Percentiles rank a stretch among this genome's conserved stretches.
phyloP scores from a whole-genome alignment of 2,888 invertebrate species.

The Drosophila silvestris region DNA sequence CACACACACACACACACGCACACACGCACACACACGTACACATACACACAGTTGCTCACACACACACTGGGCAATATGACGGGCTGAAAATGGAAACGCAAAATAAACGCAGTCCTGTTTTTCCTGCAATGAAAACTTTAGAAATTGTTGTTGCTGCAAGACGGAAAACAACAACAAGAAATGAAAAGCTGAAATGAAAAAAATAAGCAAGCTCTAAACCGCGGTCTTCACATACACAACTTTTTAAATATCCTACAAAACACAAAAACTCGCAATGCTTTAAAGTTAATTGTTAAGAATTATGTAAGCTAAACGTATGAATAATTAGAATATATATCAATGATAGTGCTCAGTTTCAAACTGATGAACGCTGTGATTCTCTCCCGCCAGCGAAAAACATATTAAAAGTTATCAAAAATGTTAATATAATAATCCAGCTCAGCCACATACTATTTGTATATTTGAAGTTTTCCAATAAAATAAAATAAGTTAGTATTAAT shows the following conservation, averaged over 20 bases:
- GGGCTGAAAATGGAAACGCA: conserved; percentile 51
- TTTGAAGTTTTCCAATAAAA: not conserved
- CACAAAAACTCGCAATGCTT: not conserved
- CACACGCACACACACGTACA: conserved; percentile 10
- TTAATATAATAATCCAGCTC: not conserved
- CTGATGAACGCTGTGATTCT: not conserved
- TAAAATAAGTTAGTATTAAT: not conserved
- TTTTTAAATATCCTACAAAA: conserved; percentile 31
- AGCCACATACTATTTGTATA: accelerated
- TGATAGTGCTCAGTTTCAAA: not conserved
- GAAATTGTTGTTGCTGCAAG: conserved; percentile 37
- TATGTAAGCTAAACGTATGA: not conserved
- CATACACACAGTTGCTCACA: conserved; percentile 18
- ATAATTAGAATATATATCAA: not conserved
- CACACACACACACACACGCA: conserved; percentile 22
- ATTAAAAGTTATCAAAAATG: not conserved
- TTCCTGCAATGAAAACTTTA: conserved; percentile 79
- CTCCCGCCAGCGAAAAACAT: too few relatives aligned
- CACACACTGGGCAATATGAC: conserved; percentile 16
- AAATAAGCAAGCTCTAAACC: conserved; percentile 17
- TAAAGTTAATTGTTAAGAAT: not conserved
- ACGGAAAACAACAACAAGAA: conserved; percentile 36
- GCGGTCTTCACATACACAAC: not conserved
- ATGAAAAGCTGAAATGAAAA: conserved; percentile 25
- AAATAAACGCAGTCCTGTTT: conserved; percentile 70